Conservation (phyloP, 1,140 invertebrate genomes). For the Bombus pascuorum region DNA sequence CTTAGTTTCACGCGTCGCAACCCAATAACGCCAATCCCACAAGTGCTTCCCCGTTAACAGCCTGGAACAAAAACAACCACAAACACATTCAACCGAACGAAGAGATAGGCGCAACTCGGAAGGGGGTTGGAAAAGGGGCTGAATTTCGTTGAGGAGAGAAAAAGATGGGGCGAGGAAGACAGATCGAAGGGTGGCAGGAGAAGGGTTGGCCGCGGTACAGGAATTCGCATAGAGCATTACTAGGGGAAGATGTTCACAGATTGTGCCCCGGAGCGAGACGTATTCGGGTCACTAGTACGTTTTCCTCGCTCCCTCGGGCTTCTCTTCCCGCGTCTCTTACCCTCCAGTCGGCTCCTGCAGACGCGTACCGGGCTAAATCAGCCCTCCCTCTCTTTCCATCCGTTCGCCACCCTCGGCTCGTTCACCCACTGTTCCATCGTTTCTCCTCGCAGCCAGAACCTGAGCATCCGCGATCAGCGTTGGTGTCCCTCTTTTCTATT, state of each 20-base stretch:
- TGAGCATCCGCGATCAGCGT: not conserved
- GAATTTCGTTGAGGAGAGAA: not conserved
- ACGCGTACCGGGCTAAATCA: constrained; percentile 42
- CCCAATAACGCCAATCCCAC: not conserved
- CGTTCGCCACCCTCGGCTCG: not conserved
- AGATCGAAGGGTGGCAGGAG: not conserved
- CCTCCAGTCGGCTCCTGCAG: constrained; percentile 41
- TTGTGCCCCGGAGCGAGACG: constrained; percentile 75
- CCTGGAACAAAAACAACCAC: not conserved
- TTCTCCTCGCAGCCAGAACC: not conserved
- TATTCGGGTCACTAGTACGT: constrained; percentile 66
- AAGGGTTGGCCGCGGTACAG: constrained; percentile 49
- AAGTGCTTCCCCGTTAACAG: not conserved
- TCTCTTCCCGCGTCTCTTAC: constrained; percentile 29
- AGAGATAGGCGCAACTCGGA: not conserved
- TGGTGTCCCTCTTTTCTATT: constrained; percentile 29
- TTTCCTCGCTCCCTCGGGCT: constrained; percentile 47
- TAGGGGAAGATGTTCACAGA: constrained; percentile 79
- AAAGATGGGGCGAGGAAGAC: not conserved
- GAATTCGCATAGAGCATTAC: constrained; percentile 77
- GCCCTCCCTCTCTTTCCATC: not conserved
- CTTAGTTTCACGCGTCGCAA: not conserved
- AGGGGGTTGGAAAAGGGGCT: not conserved
- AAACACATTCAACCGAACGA: not conserved
- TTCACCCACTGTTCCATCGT: not conserved